These are phyloP conservation scores for Syngnathoides biaculeatus DNA, from an alignment of 2,113 vertebrate genomes.

Conservation along the genomic window DNA sequence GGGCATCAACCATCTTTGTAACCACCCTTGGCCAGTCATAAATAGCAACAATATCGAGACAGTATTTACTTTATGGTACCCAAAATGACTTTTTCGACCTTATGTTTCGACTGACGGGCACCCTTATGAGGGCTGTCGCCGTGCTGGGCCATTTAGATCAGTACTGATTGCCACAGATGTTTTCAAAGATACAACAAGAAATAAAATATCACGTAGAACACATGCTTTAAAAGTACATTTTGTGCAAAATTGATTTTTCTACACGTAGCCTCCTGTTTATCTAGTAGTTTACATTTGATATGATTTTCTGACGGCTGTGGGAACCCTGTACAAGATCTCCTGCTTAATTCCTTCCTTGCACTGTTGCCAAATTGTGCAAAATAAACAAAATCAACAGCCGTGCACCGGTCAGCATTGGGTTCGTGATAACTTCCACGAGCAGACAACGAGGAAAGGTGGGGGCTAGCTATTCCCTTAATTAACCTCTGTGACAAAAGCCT, in stretches of 20 bases:
- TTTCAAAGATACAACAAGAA: slow-evolving; percentile 47
- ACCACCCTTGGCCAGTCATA: slow-evolving; percentile 57
- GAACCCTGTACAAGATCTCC: no score
- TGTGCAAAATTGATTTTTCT: neutral
- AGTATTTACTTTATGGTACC: slow-evolving; percentile 58
- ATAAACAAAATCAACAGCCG: neutral
- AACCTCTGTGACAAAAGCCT: slow-evolving; percentile 46
- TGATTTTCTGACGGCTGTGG: no score
- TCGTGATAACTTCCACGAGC: slow-evolving; percentile 22
- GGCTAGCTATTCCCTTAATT: slow-evolving; percentile 40
- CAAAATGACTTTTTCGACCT: slow-evolving; percentile 68
- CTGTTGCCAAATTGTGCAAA: no score
- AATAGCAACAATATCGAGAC: slow-evolving; percentile 64
- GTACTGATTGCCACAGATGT: slow-evolving; percentile 57
- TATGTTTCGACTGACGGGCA: slow-evolving; percentile 55
- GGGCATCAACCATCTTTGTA: slow-evolving; percentile 26
- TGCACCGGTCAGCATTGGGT: slow-evolving; percentile 5
- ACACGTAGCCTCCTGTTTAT: no score
- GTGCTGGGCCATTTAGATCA: slow-evolving; percentile 57
- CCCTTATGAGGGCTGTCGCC: slow-evolving; percentile 59
- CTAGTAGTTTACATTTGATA: no score
- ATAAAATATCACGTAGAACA: neutral
- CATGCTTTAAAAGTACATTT: neutral
- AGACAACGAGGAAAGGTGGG: slow-evolving; percentile 9
- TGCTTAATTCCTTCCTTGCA: no score